Percentiles rank a stretch among this genome's conserved stretches.
phyloP scores from a whole-genome alignment of 2,113 vertebrate species.

The Notarius lentiginosus region DNA sequence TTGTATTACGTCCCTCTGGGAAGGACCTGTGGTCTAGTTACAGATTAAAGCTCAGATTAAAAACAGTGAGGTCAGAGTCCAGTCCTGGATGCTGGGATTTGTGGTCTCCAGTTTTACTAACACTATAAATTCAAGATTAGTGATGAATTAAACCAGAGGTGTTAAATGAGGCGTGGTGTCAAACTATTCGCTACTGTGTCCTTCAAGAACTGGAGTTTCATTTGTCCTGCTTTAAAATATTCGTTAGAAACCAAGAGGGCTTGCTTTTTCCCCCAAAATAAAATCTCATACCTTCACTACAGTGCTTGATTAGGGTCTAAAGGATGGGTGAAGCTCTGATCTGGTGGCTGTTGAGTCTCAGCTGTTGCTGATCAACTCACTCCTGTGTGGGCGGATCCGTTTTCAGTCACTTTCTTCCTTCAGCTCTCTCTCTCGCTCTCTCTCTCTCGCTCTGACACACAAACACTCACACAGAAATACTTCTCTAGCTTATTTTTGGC shows the following conservation, averaged over 20 bases:
- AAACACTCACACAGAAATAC: background rate
- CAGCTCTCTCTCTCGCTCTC: slow-evolving; percentile 29
- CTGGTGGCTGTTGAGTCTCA: slow-evolving; percentile 32
- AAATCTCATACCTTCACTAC: background rate
- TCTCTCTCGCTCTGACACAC: background rate
- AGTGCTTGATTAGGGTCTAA: background rate
- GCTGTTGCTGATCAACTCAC: slow-evolving; percentile 46
- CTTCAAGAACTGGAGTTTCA: background rate
- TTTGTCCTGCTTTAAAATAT: background rate
- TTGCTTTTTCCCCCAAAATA: background rate
- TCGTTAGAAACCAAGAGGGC: background rate
- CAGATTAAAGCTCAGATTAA: slow-evolving; percentile 14
- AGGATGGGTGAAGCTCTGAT: slow-evolving; percentile 6
- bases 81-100: background rate
- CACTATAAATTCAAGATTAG: background rate
- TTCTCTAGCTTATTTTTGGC: background rate
- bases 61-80: background rate
- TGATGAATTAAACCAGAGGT: background rate
- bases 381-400: slow-evolving; percentile 41
- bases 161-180: background rate
- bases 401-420: slow-evolving; percentile 22
- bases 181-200: background rate
- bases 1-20: slow-evolving; percentile 20
- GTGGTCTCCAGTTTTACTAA: background rate
- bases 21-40: slow-evolving; percentile 10